Evolutionary conservation across 2,113 vertebrate species (phyloP), one percentile per base, ranked within the genome.

Genomic region (Ranitomeya variabilis): DNA sequence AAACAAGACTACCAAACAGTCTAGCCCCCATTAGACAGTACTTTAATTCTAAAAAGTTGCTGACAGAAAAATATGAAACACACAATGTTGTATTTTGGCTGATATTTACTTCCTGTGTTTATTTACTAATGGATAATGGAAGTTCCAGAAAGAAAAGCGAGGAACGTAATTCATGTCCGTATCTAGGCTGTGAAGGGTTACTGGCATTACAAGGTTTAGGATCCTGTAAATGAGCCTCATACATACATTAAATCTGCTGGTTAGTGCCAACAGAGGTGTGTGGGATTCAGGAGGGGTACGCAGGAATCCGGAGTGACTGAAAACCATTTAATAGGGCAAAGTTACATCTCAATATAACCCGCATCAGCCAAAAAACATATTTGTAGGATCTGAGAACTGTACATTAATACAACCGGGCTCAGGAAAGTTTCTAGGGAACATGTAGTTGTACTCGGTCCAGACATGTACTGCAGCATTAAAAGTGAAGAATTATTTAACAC

Each of bases 231-330:
- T 62, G 76, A 77, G 86, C 59, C 76, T 67, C 59, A 79, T 80
- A 87, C 62, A 80, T 87, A 80, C 86, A 87, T 87, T 87, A 80
- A 87, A 55, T 71, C 60, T 69, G 64, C 52, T 18, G 11, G 16
- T 54, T 71, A 80, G 78, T 80, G 86, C 86, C 86, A 87, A 64
- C 78, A 71, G 86, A 87, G 86, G 86, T 87, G 86, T 87, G 86
- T 81, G 86, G 86, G 86, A 87, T 80, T 80, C 86, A 87, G 77
- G 77, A 87, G 77, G 86, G 86, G 86, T 59, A 76, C 1, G 16
- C 73, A 77, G 55, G 74, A 76, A 86, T 76, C 73, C 14, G 59
- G 69, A 64, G 85, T 64, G 77, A 80, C 86, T 87, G 64, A 67
- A 79, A 87, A 64, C 60, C 85, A 87, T 87, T 87, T 87, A 79